Conservation (phyloP, 2,113 vertebrate species). For the Macaca mulatta region DNA sequence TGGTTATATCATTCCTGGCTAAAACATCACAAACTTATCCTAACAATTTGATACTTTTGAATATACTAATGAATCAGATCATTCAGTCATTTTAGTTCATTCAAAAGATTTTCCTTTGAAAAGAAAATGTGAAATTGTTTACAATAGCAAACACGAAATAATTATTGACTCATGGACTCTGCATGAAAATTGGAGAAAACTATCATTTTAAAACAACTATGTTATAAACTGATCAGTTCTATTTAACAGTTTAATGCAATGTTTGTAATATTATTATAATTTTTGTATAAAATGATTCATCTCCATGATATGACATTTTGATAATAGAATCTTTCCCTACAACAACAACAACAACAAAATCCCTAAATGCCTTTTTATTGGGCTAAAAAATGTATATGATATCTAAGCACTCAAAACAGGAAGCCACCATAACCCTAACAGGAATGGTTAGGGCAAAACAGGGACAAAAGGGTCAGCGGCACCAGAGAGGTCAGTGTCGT, state of each 20-base stretch:
- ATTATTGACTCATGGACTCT: neutral
- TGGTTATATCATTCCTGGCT: neutral
- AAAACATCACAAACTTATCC: neutral
- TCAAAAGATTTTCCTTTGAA: conserved; percentile 18
- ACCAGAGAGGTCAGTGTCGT: neutral
- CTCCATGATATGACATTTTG: neutral
- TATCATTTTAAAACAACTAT: neutral
- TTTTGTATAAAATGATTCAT: neutral
- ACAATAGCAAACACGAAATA: neutral
- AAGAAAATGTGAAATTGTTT: conserved; percentile 10
- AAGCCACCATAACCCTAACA: neutral
- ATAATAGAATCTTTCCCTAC: neutral
- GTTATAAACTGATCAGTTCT: neutral
- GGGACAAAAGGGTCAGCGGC: neutral
- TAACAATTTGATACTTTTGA: neutral
- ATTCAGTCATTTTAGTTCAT: neutral
- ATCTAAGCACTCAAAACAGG: neutral
- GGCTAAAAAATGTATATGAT: neutral
- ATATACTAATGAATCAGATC: neutral
- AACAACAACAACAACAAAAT: neutral
- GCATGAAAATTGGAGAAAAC: neutral
- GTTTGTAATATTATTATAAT: neutral
- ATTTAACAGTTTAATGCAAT: neutral
- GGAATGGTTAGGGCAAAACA: neutral
- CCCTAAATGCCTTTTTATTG: conserved; percentile 17